These are phyloP conservation scores for Auanema sp. DNA, from an alignment of 2,888 invertebrate genomes.

Conservation along the genomic window DNA sequence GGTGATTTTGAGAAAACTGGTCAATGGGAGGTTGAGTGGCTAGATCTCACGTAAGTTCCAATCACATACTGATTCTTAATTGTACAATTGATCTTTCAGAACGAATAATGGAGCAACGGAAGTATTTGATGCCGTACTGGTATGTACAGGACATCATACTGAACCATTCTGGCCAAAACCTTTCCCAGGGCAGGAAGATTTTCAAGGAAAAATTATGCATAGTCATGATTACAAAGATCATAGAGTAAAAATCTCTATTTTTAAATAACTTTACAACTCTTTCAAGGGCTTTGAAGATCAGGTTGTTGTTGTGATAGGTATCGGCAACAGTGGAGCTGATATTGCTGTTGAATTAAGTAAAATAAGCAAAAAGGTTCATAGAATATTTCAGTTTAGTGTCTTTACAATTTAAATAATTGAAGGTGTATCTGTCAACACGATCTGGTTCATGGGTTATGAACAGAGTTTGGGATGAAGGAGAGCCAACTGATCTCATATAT, in stretches of 20 bases:
- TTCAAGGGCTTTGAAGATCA: conserved; percentile 62
- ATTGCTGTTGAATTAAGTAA: conserved; percentile 67
- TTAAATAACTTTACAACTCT: neutral
- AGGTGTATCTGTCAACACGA: conserved; percentile 66
- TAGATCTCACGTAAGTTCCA: conserved; percentile 12
- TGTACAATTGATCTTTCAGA: conserved; percentile 13
- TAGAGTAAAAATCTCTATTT: conserved; percentile 13
- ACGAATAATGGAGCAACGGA: conserved; percentile 44
- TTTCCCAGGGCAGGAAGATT: conserved; percentile 62
- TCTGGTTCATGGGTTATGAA: conserved; percentile 67
- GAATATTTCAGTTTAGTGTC: neutral
- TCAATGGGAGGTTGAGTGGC: conserved; percentile 56
- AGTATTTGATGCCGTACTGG: conserved; percentile 67
- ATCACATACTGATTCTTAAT: neutral
- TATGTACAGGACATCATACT: conserved; percentile 68
- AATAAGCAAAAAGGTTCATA: conserved; percentile 28
- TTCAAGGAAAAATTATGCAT: conserved; percentile 59
- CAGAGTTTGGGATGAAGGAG: conserved; percentile 65
- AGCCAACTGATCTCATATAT: conserved; percentile 54
- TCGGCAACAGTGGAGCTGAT: conserved; percentile 67
- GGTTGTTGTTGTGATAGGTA: conserved; percentile 66
- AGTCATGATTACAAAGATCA: conserved; percentile 60
- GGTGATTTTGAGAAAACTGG: conserved; percentile 61
- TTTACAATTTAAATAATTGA: conserved; percentile 3
- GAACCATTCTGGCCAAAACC: conserved; percentile 64